phyloP scores from a whole-genome alignment of 2,888 invertebrate species.

The Drosophila tanythrix region DNA sequence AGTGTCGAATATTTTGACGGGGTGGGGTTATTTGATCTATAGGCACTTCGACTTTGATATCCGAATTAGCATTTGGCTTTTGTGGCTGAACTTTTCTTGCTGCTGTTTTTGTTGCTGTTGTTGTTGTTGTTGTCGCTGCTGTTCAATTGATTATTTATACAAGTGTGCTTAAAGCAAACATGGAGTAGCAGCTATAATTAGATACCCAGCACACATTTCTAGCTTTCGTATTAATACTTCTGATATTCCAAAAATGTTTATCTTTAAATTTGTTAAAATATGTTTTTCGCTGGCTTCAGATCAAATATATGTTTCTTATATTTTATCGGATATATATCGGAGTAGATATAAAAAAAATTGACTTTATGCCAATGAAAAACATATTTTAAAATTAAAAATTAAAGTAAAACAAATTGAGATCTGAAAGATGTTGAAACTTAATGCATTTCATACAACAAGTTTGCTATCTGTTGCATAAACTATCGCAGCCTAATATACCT shows the following conservation, averaged over 20 bases:
- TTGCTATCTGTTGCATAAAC: neutral
- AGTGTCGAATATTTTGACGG: constrained; percentile 15
- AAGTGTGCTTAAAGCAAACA: constrained; percentile 28
- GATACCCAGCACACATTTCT: constrained; percentile 6
- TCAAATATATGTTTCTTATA: neutral
- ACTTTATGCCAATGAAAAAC: neutral
- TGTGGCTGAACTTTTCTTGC: constrained; percentile 32
- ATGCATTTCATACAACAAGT: neutral
- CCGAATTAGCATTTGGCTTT: constrained; percentile 63
- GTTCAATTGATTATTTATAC: constrained; percentile 42
- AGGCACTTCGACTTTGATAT: constrained; percentile 49
- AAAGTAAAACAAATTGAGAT: neutral
- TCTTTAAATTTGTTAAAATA: neutral
- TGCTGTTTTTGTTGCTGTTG: neutral
- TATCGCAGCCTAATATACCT: constrained; percentile 10
- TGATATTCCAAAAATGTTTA: neutral
- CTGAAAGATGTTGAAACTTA: neutral
- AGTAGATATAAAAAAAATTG: neutral
- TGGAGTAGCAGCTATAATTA: neutral
- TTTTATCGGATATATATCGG: neutral
- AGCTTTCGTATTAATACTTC: neutral
- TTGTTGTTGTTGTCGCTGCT: neutral
- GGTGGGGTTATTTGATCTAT: constrained; percentile 16
- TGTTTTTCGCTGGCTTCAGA: neutral
- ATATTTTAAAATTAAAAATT: neutral